Evolutionary conservation across 2,888 invertebrate species (phyloP).

Genomic region (Coleophora deauratella): DNA sequence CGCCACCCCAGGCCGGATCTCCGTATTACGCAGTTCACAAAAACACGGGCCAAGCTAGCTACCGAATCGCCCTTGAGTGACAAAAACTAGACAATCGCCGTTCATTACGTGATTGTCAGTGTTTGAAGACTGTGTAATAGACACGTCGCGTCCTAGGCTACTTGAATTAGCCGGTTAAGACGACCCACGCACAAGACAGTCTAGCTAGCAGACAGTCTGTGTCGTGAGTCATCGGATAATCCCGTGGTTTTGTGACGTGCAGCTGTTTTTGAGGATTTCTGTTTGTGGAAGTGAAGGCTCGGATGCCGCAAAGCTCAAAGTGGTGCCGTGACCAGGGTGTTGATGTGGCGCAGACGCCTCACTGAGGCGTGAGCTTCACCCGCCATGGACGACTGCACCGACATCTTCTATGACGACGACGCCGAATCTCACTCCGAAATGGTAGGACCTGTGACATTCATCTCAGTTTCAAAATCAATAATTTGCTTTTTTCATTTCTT

Average conservation of each 20-base stretch:
- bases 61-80: constrained; percentile 45
- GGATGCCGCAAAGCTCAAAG: constrained; percentile 63
- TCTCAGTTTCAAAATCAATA: too few relatives aligned
- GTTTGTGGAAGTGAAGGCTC: constrained; percentile 41
- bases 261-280: constrained; percentile 31
- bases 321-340: constrained; percentile 43
- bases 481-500: too few relatives aligned
- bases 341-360: constrained; percentile 58
- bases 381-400: constrained; percentile 68
- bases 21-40: constrained; percentile 65
- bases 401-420: constrained; percentile 71
- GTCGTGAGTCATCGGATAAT: constrained; percentile 66
- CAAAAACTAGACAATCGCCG: constrained; percentile 33
- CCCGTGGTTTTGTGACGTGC: constrained; percentile 44
- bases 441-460: constrained; percentile 35
- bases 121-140: constrained; percentile 28
- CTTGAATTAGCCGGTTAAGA: constrained; percentile 43
- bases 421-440: constrained; percentile 68
- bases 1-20: constrained; percentile 48
- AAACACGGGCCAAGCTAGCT: constrained; percentile 46
- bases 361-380: constrained; percentile 42
- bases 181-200: constrained; percentile 59
- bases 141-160: constrained; percentile 46
- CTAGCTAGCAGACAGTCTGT: constrained; percentile 33
- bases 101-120: constrained; percentile 26